Base-by-base conservation (phyloP, 2,888 invertebrate genomes). In the Argynnis bischoffii region DNA sequence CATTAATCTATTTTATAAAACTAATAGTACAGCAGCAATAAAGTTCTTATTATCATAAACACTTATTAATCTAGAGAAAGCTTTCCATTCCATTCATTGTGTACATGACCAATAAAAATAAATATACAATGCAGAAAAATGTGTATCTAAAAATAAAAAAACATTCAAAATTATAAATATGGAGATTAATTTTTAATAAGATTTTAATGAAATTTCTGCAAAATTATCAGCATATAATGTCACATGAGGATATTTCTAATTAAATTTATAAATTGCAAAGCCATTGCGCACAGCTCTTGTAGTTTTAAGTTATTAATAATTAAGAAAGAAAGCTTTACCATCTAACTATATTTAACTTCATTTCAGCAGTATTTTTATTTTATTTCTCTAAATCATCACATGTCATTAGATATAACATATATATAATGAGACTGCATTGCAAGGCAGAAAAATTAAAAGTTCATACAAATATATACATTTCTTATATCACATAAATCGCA, bases 401-500 rank as follows among this genome's bases (percentile, higher is more conserved):
- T 46, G 15, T 21, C 5, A 26, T 13, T n/a, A 15, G 15, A 8
- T 21, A 26, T 26, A 26, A n/a, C 26, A 47, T 59, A 11, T 11
- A 11, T 15, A 59, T 26, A 14, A 59, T 4, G 15, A 18, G 18
- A 56, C 14, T 47, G 59, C 59, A 48, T 59, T 59, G 48, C 59
- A 59, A n/a, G 2, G 31, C 26, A 48, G 8, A 26, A 57, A 15
- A 11, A 46, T 14, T 46, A 57, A 18, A 26, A 8, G 8, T 47
- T 35, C 3, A 56, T 47, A 47, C 16, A 8, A 21, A 57, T 15
- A 14, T 3, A 57, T 8, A n/a, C 3, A 21, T n/a, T 21, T 57
- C 21, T 57, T 46, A 5, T 26, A 26, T 47, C 8, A 21, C 46
- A 41, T 41, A 59, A 48, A n/a, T 59, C 59, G 65, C 65, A 47